Evolutionary conservation across 2,888 invertebrate species (phyloP).

Genomic region (Xestia xanthographa): DNA sequence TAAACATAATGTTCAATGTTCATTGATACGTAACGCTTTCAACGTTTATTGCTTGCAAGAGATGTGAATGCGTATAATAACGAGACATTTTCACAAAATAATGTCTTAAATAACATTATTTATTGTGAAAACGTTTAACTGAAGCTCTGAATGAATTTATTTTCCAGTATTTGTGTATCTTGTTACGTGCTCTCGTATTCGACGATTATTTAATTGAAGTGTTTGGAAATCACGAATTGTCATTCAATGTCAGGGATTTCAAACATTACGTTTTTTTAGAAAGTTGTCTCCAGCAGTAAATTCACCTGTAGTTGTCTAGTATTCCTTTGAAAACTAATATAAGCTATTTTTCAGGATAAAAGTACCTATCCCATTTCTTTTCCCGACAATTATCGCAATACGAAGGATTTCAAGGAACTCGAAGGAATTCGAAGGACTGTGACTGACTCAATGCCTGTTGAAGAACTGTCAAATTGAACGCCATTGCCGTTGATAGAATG

Average conservation of each 20-base stretch:
- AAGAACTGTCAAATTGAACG: no score
- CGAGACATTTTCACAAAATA: constrained; percentile 20
- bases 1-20: constrained; percentile 17
- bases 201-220: constrained; percentile 20
- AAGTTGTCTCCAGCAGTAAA: no score
- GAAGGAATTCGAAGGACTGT: no score
- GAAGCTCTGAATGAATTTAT: constrained; percentile 20
- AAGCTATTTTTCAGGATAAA: no score
- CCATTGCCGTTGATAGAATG: no score
- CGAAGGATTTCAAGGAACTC: no score
- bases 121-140: constrained; percentile 40
- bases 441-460: no score
- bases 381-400: no score
- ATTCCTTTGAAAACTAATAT: no score
- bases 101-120: constrained; percentile 31
- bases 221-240: constrained; percentile 2
- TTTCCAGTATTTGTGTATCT: constrained; percentile 12
- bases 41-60: constrained; percentile 13
- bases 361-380: no score
- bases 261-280: neutral
- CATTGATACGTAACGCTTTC: constrained; percentile 20
- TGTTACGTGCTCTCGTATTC: constrained; percentile 1
- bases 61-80: neutral
- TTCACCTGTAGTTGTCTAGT: no score
- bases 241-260: neutral